phyloP scores from a whole-genome alignment of 2,797 vertebrate species.

The Ctenochaetus hawaiiensis region DNA sequence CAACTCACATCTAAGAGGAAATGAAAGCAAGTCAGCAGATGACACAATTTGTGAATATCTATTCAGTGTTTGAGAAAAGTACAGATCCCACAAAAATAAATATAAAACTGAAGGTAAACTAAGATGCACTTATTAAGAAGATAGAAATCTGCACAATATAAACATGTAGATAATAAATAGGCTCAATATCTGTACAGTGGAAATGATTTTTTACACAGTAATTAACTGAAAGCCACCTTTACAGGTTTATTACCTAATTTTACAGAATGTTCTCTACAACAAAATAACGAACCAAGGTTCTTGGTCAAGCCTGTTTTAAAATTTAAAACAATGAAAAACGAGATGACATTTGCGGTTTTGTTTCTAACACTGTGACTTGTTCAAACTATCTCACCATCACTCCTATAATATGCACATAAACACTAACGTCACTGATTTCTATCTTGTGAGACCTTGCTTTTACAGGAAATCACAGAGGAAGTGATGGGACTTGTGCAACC shows the following conservation, averaged over 20 bases:
- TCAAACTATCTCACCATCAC: conserved; percentile 13
- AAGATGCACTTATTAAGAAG: not conserved
- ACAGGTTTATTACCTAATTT: not conserved
- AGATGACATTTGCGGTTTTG: not conserved
- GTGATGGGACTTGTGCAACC: not conserved
- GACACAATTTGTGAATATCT: not conserved
- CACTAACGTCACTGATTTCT: conserved; percentile 16
- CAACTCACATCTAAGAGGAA: conserved; percentile 38
- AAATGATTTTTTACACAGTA: not conserved
- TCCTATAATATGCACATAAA: conserved; percentile 2
- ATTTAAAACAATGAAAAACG: not conserved
- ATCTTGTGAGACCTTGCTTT: not conserved
- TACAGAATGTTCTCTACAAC: not conserved
- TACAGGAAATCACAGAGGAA: conserved; percentile 41
- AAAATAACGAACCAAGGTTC: not conserved
- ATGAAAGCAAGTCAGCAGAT: conserved; percentile 30
- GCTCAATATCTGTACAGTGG: not conserved
- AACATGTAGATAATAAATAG: not conserved
- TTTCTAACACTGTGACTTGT: conserved; percentile 24
- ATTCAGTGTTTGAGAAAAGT: not conserved
- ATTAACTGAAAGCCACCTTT: not conserved
- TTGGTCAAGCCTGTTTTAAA: not conserved
- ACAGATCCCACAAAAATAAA: conserved; percentile 13
- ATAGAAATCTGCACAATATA: not conserved
- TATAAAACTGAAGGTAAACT: conserved; percentile 3